Conservation (phyloP, 2,888 invertebrate species). For the Scaeva pyrastri region DNA sequence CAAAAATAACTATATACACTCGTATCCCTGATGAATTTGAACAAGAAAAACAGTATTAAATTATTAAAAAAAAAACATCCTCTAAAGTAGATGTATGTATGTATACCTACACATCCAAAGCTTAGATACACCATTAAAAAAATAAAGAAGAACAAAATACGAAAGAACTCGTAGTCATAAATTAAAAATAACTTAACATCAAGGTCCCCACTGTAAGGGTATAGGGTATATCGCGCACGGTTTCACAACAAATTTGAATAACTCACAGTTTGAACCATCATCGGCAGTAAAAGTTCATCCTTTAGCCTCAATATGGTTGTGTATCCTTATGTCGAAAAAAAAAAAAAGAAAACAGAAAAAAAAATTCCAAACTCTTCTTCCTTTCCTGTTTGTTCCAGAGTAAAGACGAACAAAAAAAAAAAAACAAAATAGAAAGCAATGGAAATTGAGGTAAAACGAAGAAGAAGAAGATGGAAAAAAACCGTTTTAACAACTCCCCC, state of each 20-base stretch:
- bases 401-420: neutral
- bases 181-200: slow-evolving; percentile 58
- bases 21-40: too few species aligned
- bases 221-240: neutral
- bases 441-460: slow-evolving; percentile 10
- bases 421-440: slow-evolving; percentile 15
- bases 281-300: slow-evolving; percentile 36
- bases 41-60: too few species aligned
- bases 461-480: neutral
- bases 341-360: neutral
- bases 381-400: neutral
- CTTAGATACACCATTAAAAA: too few species aligned
- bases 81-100: too few species aligned
- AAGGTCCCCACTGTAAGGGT: neutral
- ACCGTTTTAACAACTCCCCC: slow-evolving; percentile 64
- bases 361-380: neutral
- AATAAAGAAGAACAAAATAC: too few species aligned
- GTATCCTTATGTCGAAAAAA: neutral
- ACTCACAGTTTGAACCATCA: neutral
- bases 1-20: neutral
- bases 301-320: neutral
- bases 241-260: slow-evolving; percentile 33
- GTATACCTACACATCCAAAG: too few species aligned
- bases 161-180: slow-evolving; percentile 29
- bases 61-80: neutral